phyloP scores from a whole-genome alignment of 2,888 invertebrate genomes.

The Trichogramma dendrolimi region DNA sequence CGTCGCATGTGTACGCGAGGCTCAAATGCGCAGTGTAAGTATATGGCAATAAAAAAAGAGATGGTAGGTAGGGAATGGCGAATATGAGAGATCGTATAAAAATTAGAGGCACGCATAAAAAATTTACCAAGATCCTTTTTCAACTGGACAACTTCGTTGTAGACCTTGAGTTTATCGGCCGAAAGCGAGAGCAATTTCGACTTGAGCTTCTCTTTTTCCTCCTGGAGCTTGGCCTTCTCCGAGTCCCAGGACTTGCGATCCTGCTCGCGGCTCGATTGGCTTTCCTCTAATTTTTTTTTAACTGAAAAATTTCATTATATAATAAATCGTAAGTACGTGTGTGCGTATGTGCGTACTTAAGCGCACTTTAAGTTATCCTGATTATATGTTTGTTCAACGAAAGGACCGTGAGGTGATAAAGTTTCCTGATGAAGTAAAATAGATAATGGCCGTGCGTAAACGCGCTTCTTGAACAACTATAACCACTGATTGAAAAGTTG shows the following conservation, averaged over 20 bases:
- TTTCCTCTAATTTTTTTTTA: slow-evolving; percentile 58
- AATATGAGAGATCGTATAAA: too few species aligned
- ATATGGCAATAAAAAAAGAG: slow-evolving; percentile 7
- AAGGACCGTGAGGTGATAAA: too few species aligned
- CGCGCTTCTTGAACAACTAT: too few species aligned
- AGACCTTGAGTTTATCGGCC: slow-evolving; percentile 57
- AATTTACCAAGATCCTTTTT: slow-evolving; percentile 60
- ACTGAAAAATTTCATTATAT: slow-evolving; percentile 36
- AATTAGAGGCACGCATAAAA: not conserved
- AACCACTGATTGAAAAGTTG: too few species aligned
- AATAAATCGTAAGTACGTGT: too few species aligned
- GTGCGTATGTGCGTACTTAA: too few species aligned
- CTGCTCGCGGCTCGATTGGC: slow-evolving; percentile 36
- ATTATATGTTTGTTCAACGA: too few species aligned
- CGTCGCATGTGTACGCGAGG: too few species aligned
- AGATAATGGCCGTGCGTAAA: too few species aligned
- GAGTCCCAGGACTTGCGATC: slow-evolving; percentile 46
- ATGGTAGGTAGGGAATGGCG: not conserved
- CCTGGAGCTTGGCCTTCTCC: slow-evolving; percentile 58
- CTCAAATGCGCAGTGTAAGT: too few species aligned
- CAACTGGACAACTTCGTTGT: slow-evolving; percentile 59
- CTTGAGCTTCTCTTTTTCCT: slow-evolving; percentile 54
- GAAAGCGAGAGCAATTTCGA: slow-evolving; percentile 53
- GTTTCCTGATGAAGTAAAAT: too few species aligned
- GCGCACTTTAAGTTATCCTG: too few species aligned